phyloP scores from a whole-genome alignment of 92 coral and sea anemone species.

The Paragorgia papillata region DNA sequence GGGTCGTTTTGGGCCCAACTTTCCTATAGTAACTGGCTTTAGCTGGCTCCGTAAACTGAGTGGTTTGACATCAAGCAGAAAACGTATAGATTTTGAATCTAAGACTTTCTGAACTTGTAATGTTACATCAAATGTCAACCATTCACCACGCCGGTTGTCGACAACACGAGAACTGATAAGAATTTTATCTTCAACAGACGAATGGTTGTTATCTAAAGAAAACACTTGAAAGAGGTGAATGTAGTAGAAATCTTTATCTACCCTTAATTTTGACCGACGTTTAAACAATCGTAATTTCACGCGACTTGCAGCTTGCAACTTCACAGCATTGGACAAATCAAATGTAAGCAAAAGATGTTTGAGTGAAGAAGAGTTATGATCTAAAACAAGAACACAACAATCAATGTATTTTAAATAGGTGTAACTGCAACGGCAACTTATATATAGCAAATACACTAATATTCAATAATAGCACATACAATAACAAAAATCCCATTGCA shows the following conservation, averaged over 20 bases:
- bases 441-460: not conserved
- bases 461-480: not conserved
- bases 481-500: not conserved
- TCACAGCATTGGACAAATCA: conserved; percentile 69
- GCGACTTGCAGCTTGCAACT: conserved; percentile 64
- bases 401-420: not conserved
- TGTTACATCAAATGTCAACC: conserved; percentile 86
- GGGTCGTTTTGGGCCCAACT: conserved; percentile 90
- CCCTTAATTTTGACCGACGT: conserved; percentile 75
- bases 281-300: conserved; percentile 84
- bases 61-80: conserved; percentile 76
- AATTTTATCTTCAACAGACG: conserved; percentile 37
- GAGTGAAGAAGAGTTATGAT: not conserved
- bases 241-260: conserved; percentile 63
- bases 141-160: conserved; percentile 64
- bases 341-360: conserved; percentile 75
- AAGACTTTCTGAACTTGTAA: conserved; percentile 54
- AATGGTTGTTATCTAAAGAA: conserved; percentile 54
- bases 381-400: not conserved
- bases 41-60: conserved; percentile 62
- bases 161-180: conserved; percentile 75
- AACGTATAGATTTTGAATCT: conserved; percentile 51
- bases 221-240: conserved; percentile 70
- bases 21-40: conserved; percentile 75
- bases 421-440: not conserved